Evolutionary conservation across 2,797 vertebrate species (phyloP).

Genomic region (Gallirallus australis): DNA sequence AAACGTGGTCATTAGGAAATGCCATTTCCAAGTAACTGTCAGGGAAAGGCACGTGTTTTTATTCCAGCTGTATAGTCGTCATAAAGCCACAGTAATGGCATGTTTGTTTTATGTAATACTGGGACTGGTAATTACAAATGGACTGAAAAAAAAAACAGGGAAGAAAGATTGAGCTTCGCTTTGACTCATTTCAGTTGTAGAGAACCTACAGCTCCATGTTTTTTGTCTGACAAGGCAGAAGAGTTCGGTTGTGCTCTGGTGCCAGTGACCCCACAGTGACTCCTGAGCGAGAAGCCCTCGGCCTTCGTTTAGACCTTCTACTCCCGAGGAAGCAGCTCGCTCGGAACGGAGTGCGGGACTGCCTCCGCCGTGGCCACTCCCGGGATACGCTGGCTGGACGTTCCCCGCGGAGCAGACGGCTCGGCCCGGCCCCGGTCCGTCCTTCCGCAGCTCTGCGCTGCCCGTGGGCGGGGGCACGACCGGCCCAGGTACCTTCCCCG

Average conservation of each 20-base stretch:
- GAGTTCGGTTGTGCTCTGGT: rapidly evolving
- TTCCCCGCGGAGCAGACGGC: too few species aligned
- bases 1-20: too few species aligned
- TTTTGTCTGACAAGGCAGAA: background rate
- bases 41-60: background rate
- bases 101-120: rapidly evolving
- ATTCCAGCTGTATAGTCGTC: background rate
- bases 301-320: rapidly evolving
- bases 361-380: too few species aligned
- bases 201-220: background rate
- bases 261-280: background rate
- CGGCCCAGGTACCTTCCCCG: background rate
- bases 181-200: too few species aligned
- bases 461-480: too few species aligned
- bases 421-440: too few species aligned
- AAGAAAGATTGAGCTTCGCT: background rate
- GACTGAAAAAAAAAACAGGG: too few species aligned
- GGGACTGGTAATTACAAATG: background rate
- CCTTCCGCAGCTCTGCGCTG: background rate
- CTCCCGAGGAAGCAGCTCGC: background rate
- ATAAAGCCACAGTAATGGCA: background rate
- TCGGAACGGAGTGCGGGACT: background rate
- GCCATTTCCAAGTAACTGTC: background rate
- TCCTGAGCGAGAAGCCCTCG: rapidly evolving
- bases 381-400: background rate